Evolutionary conservation across 2,888 invertebrate species (phyloP).

Genomic region (Metalampra italica): DNA sequence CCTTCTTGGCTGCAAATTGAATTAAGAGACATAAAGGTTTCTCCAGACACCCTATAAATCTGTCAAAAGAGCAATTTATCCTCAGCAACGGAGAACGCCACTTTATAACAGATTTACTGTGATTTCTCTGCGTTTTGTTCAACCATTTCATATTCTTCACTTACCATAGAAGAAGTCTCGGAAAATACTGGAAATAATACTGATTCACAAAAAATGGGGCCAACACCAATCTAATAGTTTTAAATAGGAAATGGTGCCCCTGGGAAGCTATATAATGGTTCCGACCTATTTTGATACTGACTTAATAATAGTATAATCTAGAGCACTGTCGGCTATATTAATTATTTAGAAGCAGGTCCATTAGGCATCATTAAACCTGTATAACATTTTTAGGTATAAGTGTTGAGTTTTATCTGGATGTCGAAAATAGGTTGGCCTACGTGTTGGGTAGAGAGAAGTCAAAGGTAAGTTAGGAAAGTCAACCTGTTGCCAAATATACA

Average conservation of each 20-base stretch:
- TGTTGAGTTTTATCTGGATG: conserved; percentile 5
- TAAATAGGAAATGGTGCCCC: conserved; percentile 38
- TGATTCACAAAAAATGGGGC: conserved; percentile 2
- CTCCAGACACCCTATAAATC: conserved; percentile 29
- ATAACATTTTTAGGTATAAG: conserved; percentile 1
- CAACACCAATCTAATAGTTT: conserved; percentile 20
- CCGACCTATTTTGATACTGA: conserved; percentile 37
- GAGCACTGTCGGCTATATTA: conserved; percentile 4
- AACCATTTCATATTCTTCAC: not conserved
- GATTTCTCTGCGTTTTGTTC: conserved; percentile 1
- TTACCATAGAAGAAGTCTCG: not conserved
- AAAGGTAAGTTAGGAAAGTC: conserved; percentile 37
- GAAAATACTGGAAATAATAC: not conserved
- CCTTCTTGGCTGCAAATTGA: conserved; percentile 17
- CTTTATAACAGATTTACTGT: conserved; percentile 6
- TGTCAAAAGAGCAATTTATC: conserved; percentile 21
- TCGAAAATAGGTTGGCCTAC: not conserved
- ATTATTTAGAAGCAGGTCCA: not conserved
- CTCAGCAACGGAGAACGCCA: conserved; percentile 8
- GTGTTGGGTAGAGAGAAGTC: conserved; percentile 22
- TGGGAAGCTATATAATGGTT: conserved; percentile 35
- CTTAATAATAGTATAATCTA: conserved; percentile 29
- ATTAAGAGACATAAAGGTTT: conserved; percentile 31
- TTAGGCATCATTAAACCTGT: not conserved
- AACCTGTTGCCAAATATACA: conserved; percentile 50